A percentile compares a stretch with the other conserved stretches of the same genome.
Evolutionary conservation across 1,140 invertebrate genomes (phyloP).

Genomic region (Campoletis sonorensis): DNA sequence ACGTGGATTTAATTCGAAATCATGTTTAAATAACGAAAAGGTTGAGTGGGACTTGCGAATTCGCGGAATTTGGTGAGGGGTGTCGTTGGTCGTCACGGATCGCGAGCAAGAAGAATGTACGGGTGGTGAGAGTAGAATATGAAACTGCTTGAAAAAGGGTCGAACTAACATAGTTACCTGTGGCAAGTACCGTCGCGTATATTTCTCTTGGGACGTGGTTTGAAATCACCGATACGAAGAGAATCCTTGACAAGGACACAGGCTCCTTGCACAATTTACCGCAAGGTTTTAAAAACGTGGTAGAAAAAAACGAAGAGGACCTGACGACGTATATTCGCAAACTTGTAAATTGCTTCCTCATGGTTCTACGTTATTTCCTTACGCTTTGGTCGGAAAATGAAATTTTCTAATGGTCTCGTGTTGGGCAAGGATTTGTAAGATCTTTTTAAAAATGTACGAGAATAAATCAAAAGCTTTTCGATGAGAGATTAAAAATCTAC

Average conservation of each 20-base stretch:
- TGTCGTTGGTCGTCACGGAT: slow-evolving; percentile 8
- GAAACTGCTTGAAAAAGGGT: neutral
- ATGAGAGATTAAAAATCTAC: no score
- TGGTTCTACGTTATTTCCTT: no score
- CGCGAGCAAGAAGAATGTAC: slow-evolving; percentile 16
- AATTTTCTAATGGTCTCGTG: no score
- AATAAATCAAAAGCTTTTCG: no score
- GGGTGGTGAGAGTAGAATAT: neutral
- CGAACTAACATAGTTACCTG: slow-evolving; percentile 6
- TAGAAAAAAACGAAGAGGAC: no score
- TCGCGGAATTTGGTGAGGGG: neutral
- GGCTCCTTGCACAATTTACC: no score
- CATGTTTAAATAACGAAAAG: neutral
- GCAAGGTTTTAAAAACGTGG: no score
- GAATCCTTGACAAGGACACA: neutral
- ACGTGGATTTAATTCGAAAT: neutral
- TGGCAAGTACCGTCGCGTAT: neutral
- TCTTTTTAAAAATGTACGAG: no score
- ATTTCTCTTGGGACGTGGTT: neutral
- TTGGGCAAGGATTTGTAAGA: no score
- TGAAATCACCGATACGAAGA: neutral
- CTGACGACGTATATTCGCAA: no score
- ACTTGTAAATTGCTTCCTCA: no score
- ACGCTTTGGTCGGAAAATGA: no score
- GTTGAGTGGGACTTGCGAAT: neutral